phyloP scores from a whole-genome alignment of 2,113 vertebrate species.

The Phrynosoma blainvillii region DNA sequence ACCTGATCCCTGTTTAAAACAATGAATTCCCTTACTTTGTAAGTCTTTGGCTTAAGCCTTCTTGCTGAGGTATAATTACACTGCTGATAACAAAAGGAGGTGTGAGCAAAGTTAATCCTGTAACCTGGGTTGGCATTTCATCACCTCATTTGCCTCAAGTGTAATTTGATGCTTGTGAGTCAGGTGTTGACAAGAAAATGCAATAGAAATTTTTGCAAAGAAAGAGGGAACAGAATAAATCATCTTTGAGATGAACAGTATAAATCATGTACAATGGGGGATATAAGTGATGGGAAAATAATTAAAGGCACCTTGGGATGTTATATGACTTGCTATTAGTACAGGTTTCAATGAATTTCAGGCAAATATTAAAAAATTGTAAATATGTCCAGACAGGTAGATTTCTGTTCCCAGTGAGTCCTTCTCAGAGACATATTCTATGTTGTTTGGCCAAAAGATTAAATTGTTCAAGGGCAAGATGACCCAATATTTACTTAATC shows the following conservation, averaged over 20 bases:
- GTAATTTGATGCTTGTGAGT: conserved; percentile 13
- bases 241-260: not conserved
- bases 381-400: not conserved
- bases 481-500: not conserved
- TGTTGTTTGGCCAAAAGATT: not conserved
- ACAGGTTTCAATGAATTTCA: not conserved
- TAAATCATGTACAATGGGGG: not conserved
- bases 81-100: conserved; percentile 40
- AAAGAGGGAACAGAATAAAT: no score
- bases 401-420: not conserved
- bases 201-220: conserved; percentile 4
- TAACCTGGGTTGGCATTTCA: conserved; percentile 39
- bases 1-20: conserved; percentile 33
- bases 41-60: conserved; percentile 11
- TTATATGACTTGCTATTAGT: not conserved
- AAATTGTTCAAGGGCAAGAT: not conserved
- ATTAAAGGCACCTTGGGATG: not conserved
- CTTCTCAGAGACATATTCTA: not conserved
- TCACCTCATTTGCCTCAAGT: conserved; percentile 37
- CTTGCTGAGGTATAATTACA: not conserved
- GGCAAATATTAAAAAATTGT: not conserved
- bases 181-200: not conserved
- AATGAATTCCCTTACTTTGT: conserved; percentile 23
- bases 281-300: not conserved
- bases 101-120: conserved; percentile 2